Base-by-base conservation (phyloP, 37 sponge, comb jelly and placozoan species). In the Lycopodina hypogea region DNA sequence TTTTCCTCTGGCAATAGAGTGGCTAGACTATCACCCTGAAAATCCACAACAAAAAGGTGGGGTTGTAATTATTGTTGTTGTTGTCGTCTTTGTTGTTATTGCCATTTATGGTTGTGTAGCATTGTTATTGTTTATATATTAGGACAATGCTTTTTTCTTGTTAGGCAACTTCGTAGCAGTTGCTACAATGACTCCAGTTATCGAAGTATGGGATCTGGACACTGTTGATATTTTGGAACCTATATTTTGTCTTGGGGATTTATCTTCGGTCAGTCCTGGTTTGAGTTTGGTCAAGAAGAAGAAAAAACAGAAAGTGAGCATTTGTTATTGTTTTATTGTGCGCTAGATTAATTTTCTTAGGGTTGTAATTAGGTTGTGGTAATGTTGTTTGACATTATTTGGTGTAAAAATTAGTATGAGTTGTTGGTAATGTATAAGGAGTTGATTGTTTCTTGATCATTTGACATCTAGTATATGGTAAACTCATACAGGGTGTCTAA, bases 201-300 rank as follows among this genome's bases (percentile, higher is more conserved):
- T 98, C 45, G 96, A 95, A 60, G 79, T 98, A n/a, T 98, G 99
- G 99, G 92, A 98, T 76, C 40, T 98, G 68, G 99, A 98, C 53
- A 37, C 93, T 3, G 78, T 96, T 0, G 87, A 98, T 75, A 81
- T 70, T 0, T 30, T 89, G 56, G 96, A 98, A 69, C 99, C 99
- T 14, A 85, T 83, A 4, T 67, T 88, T 38, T 38, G 53, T 14
- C 87, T 98, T 21, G 99, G 99, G 4, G 65, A 85, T 41, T 34
- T 64, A 0, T n/a, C 67, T 23, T n/a, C 50, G 12, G 38, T 45
- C 29, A 22, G 50, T 24, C 30, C 22, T 24, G 48, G 21, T 35
- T 41, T 26, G 36, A 81, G 71, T 61, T 60, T 53, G 50, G 76
- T 68, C 15, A 83, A 79, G 42, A 89, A 86, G 70, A 74, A 74